phyloP scores from a whole-genome alignment of 1,140 invertebrate genomes.

The Meloidogyne chitwoodi region DNA sequence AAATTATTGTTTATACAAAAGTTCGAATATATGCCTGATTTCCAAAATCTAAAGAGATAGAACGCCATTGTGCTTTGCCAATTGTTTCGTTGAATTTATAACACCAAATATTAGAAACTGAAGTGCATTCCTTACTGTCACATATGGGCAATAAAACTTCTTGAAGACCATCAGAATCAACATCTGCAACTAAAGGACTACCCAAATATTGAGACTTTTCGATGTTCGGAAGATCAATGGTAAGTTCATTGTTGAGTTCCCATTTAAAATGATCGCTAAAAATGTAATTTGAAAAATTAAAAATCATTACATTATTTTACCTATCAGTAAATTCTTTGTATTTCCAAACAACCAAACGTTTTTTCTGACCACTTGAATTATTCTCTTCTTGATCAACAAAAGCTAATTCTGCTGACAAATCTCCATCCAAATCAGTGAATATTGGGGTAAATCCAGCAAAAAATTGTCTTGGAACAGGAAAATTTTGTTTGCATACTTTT shows the following conservation, averaged over 20 bases:
- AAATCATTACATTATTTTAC: background rate
- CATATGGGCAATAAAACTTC: slow-evolving; percentile 52
- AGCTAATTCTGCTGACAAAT: slow-evolving; percentile 49
- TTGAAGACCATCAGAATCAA: slow-evolving; percentile 47
- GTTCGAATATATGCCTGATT: background rate
- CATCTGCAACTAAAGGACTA: slow-evolving; percentile 46
- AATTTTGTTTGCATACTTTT: slow-evolving; percentile 16
- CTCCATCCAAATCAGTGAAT: slow-evolving; percentile 47
- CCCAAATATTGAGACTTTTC: slow-evolving; percentile 33
- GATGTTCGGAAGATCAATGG: slow-evolving; percentile 25
- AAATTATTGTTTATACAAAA: background rate
- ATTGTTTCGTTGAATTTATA: slow-evolving; percentile 11
- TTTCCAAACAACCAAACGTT: slow-evolving; percentile 21
- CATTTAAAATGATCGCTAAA: slow-evolving; percentile 24
- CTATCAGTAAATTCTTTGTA: background rate
- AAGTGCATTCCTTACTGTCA: slow-evolving; percentile 26
- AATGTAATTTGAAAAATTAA: background rate
- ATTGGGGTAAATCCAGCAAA: slow-evolving; percentile 44
- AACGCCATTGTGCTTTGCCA: background rate
- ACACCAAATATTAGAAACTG: slow-evolving; percentile 8
- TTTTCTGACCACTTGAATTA: slow-evolving; percentile 35
- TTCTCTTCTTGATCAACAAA: slow-evolving; percentile 39
- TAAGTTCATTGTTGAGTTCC: slow-evolving; percentile 23
- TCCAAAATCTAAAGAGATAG: background rate
- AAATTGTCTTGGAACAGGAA: slow-evolving; percentile 22